phyloP scores from a whole-genome alignment of 2,113 vertebrate genomes.

The Saimiri boliviensis region DNA sequence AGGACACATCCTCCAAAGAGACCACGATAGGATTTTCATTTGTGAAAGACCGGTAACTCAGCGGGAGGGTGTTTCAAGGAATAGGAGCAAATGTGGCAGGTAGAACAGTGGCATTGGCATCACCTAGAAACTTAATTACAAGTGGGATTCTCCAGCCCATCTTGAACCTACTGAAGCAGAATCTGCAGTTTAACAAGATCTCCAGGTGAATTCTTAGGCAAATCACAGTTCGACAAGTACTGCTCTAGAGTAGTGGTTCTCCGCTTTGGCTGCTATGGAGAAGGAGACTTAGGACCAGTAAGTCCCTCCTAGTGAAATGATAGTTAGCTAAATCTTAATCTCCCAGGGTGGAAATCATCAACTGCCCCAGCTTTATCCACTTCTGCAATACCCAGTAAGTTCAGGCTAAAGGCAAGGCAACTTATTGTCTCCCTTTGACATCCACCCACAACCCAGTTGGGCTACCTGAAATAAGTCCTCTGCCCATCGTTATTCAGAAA shows the following conservation, averaged over 20 bases:
- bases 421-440: background rate
- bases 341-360: background rate
- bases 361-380: background rate
- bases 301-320: background rate
- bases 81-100: fast-evolving
- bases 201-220: background rate
- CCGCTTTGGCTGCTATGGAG: background rate
- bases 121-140: background rate
- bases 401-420: background rate
- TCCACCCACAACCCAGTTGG: fast-evolving
- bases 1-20: background rate
- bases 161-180: background rate
- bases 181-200: background rate
- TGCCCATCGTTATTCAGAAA: background rate
- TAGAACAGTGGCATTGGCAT: too few species aligned
- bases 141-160: background rate
- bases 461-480: background rate
- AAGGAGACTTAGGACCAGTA: background rate
- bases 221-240: background rate
- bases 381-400: background rate
- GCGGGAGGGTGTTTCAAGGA: background rate
- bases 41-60: background rate
- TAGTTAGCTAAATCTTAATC: background rate
- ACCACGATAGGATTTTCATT: background rate
- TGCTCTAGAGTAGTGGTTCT: background rate